These are phyloP conservation scores for Atherinomorus stipes DNA, from an alignment of 2,113 vertebrate genomes.

Conservation along the genomic window DNA sequence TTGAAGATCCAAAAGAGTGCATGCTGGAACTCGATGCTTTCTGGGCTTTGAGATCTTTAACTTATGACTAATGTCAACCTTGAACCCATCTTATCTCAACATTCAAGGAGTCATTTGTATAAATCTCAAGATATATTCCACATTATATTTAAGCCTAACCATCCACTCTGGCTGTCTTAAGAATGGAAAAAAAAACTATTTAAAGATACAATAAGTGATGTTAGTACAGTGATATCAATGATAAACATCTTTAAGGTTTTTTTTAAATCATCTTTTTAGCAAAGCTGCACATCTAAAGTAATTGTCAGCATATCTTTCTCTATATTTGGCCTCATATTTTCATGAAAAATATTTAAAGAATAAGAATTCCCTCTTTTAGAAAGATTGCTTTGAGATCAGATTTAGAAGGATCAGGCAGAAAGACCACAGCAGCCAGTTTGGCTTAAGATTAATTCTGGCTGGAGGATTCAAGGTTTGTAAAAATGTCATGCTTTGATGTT, in stretches of 20 bases:
- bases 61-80: not conserved
- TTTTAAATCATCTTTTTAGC: no score
- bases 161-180: no score
- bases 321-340: not conserved
- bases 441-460: conserved; percentile 24
- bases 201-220: no score
- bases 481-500: conserved; percentile 47
- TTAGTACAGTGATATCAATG: not conserved
- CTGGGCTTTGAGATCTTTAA: not conserved
- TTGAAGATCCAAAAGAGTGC: conserved; percentile 2
- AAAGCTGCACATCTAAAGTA: not conserved
- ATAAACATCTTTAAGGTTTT: not conserved
- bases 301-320: not conserved
- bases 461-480: conserved; percentile 36
- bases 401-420: not conserved
- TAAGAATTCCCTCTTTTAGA: not conserved
- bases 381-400: conserved; percentile 6
- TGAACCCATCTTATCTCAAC: not conserved
- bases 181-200: no score
- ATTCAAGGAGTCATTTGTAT: not conserved
- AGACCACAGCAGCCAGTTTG: conserved; percentile 20
- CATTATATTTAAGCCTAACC: no score
- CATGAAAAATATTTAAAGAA: not conserved
- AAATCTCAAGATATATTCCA: not conserved
- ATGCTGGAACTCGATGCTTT: not conserved